Base-by-base conservation (phyloP, 2,888 invertebrate species). In the Cyaniris semiargus region DNA sequence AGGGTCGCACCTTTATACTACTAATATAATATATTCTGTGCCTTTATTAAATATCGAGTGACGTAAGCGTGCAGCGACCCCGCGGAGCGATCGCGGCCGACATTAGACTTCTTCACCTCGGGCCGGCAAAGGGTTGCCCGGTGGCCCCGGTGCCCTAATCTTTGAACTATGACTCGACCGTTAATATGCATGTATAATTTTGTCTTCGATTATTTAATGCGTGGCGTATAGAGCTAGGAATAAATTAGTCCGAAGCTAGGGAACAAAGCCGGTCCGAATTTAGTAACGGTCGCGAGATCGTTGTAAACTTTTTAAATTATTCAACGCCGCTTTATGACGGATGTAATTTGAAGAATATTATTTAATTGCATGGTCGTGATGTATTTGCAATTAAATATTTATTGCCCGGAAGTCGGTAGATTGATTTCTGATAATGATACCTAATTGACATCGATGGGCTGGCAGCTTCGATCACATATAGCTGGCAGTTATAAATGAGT, bases 91-190 rank as follows among this genome's bases (percentile, higher is more conserved):
- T 86, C 87, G 86, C 87, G 88, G 90, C 90, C 87, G 90, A 89
- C 90, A 90, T 87, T 83, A 89, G 90, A 91, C 89, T 89, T 90
- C 88, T 90, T 92, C 87, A 88, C 90, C 88, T 89, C 84, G 84
- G 83, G 85, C 86, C 86, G 86, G 88, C 83, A 84, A 89, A 92
- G 92, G 94, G 93, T 92, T 90, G 87, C 88, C 89, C 92, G 89
- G 87, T 90, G 92, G 91, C 94, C 88, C 89, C 92, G 89, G 87
- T 90, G 92, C 92, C 94, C 91, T 92, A 93, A 93, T 93, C 94
- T 94, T 93, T 94, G 93, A 94, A 94, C 94, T 94, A 91, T 91
- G 91, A 92, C 93, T 93, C 93, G 94, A 94, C 94, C 94, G 94
- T 93, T 94, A 93, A 90, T 91, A 92, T 92, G 93, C 93, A 94